Percentiles rank a stretch among this genome's conserved stretches.
These are phyloP conservation scores for Leucozona laternaria DNA, from an alignment of 2,888 invertebrate species.

Conservation along the genomic window DNA sequence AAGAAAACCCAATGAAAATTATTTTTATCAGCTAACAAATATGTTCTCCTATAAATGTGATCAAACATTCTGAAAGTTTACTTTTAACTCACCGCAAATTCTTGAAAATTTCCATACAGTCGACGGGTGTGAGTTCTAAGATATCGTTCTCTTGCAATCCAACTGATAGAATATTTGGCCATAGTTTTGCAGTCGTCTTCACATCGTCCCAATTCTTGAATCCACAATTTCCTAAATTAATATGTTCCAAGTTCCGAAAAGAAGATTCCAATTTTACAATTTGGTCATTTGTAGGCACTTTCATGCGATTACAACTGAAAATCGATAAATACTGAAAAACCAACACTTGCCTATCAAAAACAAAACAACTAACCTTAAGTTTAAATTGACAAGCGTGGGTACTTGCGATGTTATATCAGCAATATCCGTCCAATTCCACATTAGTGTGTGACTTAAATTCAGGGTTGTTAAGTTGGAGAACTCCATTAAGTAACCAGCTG, in stretches of 20 bases:
- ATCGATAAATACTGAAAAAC: conserved; percentile 1
- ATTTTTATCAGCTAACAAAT: too few relatives aligned
- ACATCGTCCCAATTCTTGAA: conserved; percentile 90
- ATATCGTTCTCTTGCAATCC: conserved; percentile 91
- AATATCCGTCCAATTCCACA: conserved; percentile 83
- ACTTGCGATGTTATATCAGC: conserved; percentile 82
- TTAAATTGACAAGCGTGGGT: conserved; percentile 80
- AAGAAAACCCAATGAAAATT: too few relatives aligned
- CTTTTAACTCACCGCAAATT: conserved; percentile 78
- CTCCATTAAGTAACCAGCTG: conserved; percentile 87
- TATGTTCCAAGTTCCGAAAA: conserved; percentile 81
- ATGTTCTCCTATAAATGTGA: too few relatives aligned
- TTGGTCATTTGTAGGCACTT: conserved; percentile 86
- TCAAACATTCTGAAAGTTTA: not conserved
- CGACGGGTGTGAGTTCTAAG: conserved; percentile 85
- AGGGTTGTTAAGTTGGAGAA: conserved; percentile 80
- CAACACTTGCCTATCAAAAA: not conserved
- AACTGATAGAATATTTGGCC: conserved; percentile 88
- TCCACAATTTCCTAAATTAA: conserved; percentile 85
- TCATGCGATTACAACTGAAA: conserved; percentile 90
- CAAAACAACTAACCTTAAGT: conserved; percentile 79
- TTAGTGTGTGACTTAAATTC: conserved; percentile 82
- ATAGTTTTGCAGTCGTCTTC: conserved; percentile 87
- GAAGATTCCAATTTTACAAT: conserved; percentile 82
- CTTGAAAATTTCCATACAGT: conserved; percentile 81